Percentiles rank a stretch among this genome's conserved stretches.
These are phyloP conservation scores for Myocastor coypus DNA, from an alignment of 2,113 vertebrate species.

Conservation along the genomic window DNA sequence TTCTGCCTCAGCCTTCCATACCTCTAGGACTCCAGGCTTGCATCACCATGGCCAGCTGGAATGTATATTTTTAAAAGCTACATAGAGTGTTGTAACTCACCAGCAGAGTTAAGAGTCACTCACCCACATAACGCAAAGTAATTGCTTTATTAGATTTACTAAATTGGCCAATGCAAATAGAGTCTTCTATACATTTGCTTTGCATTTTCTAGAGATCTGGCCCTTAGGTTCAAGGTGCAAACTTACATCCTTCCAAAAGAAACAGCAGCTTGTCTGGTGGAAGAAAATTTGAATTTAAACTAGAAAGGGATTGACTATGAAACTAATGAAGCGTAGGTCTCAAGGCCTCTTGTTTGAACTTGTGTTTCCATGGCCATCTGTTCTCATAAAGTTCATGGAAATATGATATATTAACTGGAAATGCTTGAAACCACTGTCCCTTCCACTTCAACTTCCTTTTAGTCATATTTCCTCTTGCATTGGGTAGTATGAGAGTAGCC, in stretches of 20 bases:
- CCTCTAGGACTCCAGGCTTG: not conserved
- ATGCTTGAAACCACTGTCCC: not conserved
- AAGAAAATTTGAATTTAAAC: conserved; percentile 33
- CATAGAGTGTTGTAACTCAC: not conserved
- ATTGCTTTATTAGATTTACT: conserved; percentile 49
- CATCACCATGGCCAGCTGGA: not conserved
- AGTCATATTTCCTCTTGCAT: not conserved
- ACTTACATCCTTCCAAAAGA: not conserved
- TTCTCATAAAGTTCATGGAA: not conserved
- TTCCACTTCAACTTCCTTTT: not conserved
- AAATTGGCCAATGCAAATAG: not conserved
- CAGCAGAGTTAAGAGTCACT: conserved; percentile 39
- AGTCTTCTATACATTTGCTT: not conserved
- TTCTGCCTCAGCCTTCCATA: not conserved
- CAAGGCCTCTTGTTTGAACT: not conserved
- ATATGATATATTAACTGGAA: not conserved
- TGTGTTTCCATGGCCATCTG: not conserved
- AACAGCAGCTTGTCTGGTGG: not conserved
- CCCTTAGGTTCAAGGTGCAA: conserved; percentile 31
- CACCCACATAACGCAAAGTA: conserved; percentile 45
- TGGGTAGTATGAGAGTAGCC: not conserved
- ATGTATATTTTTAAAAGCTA: conserved; percentile 15
- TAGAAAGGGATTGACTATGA: not conserved
- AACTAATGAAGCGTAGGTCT: not conserved
- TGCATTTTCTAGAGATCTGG: not conserved